Evolutionary conservation across 2,113 vertebrate genomes (phyloP).

Genomic region (Engraulis encrasicolus): DNA sequence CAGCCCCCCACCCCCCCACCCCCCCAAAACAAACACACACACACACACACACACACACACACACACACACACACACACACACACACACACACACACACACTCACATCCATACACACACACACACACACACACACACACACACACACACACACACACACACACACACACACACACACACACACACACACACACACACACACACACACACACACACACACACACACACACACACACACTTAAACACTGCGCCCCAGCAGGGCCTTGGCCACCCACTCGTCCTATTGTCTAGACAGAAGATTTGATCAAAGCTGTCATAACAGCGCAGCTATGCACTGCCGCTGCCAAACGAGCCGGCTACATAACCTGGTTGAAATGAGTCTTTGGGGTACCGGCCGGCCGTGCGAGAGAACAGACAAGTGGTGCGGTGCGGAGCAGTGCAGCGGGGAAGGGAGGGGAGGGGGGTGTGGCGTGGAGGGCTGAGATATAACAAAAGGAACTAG

Average conservation of each 20-base stretch:
- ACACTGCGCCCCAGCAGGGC: background rate
- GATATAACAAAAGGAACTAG: no score
- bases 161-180: no score
- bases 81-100: no score
- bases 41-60: no score
- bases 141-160: no score
- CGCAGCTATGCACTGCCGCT: conserved; percentile 41
- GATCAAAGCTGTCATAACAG: conserved; percentile 52
- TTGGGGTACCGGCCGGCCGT: background rate
- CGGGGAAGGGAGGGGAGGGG: background rate
- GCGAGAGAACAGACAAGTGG: background rate
- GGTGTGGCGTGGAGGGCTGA: no score
- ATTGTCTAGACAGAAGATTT: conserved; percentile 34
- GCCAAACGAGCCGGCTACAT: conserved; percentile 14
- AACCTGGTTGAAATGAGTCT: conserved; percentile 14
- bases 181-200: background rate
- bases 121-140: no score
- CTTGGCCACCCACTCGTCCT: conserved; percentile 44
- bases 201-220: background rate
- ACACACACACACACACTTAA: background rate
- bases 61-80: no score
- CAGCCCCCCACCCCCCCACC: no score
- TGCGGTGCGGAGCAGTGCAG: background rate
- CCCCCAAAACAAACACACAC: no score
- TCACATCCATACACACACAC: no score